Conservation (phyloP, 2,797 vertebrate species). For the Telmatherina bonti region DNA sequence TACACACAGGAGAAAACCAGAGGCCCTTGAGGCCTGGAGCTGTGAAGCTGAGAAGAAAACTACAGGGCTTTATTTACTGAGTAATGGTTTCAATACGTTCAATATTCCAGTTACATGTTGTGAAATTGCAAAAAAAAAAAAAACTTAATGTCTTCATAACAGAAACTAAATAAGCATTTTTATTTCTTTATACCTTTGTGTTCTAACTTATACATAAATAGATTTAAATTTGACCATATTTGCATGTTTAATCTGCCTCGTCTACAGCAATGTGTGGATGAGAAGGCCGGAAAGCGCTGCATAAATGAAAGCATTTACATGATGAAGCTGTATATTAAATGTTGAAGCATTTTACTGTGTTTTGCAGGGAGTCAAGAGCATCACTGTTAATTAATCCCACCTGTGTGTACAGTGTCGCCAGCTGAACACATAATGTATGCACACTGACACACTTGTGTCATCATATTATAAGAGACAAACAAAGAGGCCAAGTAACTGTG, state of each 20-base stretch:
- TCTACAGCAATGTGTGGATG: neutral
- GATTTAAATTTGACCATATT: neutral
- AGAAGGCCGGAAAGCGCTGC: neutral
- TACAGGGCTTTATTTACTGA: conserved; percentile 64
- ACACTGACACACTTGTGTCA: neutral
- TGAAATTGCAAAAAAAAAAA: conserved; percentile 33
- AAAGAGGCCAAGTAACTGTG: neutral
- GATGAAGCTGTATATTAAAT: conserved; percentile 43
- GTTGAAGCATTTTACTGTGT: conserved; percentile 8
- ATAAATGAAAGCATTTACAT: conserved; percentile 34
- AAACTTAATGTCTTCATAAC: no score
- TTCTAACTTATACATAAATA: neutral
- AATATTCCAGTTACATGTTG: conserved; percentile 68
- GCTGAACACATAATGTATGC: conserved; percentile 11
- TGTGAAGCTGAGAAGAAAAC: conserved; percentile 52
- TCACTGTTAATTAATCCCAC: conserved; percentile 24
- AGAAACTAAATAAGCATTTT: conserved; percentile 19
- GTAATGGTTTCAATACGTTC: conserved; percentile 65
- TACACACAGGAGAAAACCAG: conserved; percentile 57
- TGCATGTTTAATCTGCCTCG: neutral
- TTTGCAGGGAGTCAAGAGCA: conserved; percentile 18
- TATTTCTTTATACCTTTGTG: neutral
- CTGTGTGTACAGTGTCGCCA: conserved; percentile 25
- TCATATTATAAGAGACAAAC: neutral
- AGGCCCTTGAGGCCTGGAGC: conserved; percentile 58